phyloP scores from a whole-genome alignment of 2,888 invertebrate genomes.

The Slavum lentiscoides region DNA sequence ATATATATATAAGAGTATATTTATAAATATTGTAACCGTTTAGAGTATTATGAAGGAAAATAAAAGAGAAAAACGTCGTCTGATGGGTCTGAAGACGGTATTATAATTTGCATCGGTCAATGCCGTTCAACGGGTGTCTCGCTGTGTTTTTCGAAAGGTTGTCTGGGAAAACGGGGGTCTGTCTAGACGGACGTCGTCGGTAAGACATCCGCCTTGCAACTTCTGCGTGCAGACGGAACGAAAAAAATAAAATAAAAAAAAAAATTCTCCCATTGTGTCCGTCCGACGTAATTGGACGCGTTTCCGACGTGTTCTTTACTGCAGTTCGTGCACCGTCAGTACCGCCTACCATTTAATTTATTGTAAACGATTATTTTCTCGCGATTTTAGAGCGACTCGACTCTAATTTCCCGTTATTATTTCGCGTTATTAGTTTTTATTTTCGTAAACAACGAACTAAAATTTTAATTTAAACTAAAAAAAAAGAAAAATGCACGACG shows the following conservation, averaged over 20 bases:
- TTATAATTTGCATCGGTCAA: slow-evolving; percentile 16
- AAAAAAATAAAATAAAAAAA: background rate
- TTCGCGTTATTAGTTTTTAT: too few species aligned
- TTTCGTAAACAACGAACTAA: too few species aligned
- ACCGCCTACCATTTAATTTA: background rate
- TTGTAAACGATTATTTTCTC: background rate
- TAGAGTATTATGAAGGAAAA: too few species aligned
- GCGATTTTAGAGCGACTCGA: too few species aligned
- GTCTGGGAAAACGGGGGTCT: background rate
- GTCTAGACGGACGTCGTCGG: background rate
- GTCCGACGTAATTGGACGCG: slow-evolving; percentile 19
- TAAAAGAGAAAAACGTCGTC: background rate
- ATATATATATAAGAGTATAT: too few species aligned
- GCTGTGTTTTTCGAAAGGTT: slow-evolving; percentile 27
- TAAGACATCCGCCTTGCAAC: slow-evolving; percentile 16
- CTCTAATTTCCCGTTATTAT: background rate
- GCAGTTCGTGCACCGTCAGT: slow-evolving; percentile 11
- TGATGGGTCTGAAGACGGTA: background rate
- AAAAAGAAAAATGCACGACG: background rate
- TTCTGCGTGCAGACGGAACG: background rate
- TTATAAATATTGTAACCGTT: too few species aligned
- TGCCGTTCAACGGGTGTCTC: slow-evolving; percentile 9
- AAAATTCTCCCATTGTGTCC: slow-evolving; percentile 35
- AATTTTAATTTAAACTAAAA: too few species aligned
- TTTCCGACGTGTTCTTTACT: slow-evolving; percentile 29